Percentiles rank a stretch among this genome's conserved stretches.
Conservation (phyloP, 2,888 invertebrate species). For the Hypercompe scribonia region DNA sequence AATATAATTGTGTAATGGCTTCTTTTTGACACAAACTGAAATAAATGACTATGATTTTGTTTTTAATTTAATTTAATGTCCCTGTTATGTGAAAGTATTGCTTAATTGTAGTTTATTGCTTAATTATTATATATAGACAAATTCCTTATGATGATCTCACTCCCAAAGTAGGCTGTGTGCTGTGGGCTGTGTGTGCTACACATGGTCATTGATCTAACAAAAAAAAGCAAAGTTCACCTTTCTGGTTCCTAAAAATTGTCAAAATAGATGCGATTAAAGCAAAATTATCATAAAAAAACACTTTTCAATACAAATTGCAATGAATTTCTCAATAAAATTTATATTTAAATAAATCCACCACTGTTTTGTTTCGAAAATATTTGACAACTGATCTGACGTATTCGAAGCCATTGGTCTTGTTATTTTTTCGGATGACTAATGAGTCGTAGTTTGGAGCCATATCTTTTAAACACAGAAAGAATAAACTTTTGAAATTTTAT, state of each 20-base stretch:
- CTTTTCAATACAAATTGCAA: conserved; percentile 12
- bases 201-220: conserved; percentile 39
- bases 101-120: not conserved
- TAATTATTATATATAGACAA: not conserved
- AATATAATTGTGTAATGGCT: no score
- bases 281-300: conserved; percentile 20
- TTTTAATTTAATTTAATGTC: no score
- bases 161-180: conserved; percentile 1
- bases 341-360: conserved; percentile 14
- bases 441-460: not conserved
- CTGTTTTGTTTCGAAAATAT: conserved; percentile 36
- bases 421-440: not conserved
- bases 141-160: conserved; percentile 45
- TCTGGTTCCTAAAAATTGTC: not conserved
- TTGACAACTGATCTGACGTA: conserved; percentile 25
- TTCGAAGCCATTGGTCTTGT: not conserved
- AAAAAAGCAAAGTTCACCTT: conserved; percentile 35
- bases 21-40: not conserved
- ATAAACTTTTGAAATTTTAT: no score
- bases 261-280: not conserved
- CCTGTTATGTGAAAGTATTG: no score
- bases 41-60: not conserved
- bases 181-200: conserved; percentile 30
- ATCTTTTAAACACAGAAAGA: conserved; percentile 5
- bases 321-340: conserved; percentile 4